phyloP scores from a whole-genome alignment of 1,140 invertebrate genomes.

The Wasmannia auropunctata region DNA sequence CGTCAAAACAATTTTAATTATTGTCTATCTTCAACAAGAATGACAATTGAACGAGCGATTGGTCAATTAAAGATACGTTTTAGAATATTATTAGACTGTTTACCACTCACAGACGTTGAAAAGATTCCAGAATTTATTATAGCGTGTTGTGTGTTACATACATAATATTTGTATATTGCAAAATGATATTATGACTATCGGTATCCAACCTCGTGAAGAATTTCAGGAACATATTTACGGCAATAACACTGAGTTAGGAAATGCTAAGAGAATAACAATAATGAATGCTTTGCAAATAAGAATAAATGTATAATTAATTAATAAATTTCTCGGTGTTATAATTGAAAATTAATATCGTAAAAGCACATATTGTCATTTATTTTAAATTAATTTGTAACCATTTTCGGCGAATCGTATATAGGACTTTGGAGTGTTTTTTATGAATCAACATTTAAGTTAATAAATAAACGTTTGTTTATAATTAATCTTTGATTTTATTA shows the following conservation, averaged over 20 bases:
- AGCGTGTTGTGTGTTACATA: neutral
- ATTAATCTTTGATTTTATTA: no score
- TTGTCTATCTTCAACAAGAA: neutral
- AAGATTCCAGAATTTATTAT: neutral
- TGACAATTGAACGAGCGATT: neutral
- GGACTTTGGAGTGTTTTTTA: no score
- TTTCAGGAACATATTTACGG: neutral
- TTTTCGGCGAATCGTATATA: no score
- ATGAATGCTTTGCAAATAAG: neutral
- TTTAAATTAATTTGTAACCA: no score
- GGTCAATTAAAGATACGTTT: neutral
- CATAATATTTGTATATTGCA: neutral
- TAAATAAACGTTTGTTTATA: no score
- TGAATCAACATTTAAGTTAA: no score
- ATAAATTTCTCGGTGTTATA: no score
- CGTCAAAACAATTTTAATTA: conserved; percentile 6
- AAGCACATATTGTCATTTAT: no score
- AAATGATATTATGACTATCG: neutral
- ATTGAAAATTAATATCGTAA: no score
- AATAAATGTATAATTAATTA: neutral
- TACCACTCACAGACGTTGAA: neutral
- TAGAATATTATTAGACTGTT: neutral
- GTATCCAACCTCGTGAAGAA: neutral
- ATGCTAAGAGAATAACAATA: neutral
- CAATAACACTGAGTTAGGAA: neutral